A percentile compares a stretch with the other conserved stretches of the same genome.
Conservation (phyloP, 2,113 vertebrate genomes). For the Neodontobutis hainanensis region DNA sequence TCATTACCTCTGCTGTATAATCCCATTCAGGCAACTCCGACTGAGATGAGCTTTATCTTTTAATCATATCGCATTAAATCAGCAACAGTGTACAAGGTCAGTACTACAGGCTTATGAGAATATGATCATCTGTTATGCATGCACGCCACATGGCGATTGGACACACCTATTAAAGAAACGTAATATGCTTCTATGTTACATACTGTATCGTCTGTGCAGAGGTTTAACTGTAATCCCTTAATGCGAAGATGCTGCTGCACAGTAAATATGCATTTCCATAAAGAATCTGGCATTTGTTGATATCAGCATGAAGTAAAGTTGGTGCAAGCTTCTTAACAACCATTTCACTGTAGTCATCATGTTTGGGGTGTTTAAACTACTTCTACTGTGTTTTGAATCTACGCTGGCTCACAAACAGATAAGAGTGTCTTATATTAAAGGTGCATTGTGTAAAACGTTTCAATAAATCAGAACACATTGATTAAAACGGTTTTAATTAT, state of each 20-base stretch:
- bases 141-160: background rate
- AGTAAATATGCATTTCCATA: background rate
- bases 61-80: background rate
- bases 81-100: background rate
- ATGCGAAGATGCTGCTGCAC: background rate
- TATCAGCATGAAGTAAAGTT: background rate
- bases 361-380: background rate
- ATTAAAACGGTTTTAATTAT: too few species aligned
- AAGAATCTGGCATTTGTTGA: background rate
- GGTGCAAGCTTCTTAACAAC: background rate
- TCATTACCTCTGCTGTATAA: background rate
- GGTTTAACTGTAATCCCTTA: slow-evolving; percentile 6
- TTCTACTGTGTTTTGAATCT: background rate
- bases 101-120: background rate
- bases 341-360: background rate
- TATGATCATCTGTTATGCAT: background rate
- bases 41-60: background rate
- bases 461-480: too few species aligned
- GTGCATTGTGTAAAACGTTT: too few species aligned
- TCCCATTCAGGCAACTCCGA: background rate
- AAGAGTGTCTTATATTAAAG: too few species aligned
- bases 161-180: background rate
- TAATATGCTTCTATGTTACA: background rate
- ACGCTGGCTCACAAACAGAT: too few species aligned
- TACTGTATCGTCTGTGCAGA: background rate